Conservation (phyloP, 2,888 invertebrate species). For the Lypha dubia region DNA sequence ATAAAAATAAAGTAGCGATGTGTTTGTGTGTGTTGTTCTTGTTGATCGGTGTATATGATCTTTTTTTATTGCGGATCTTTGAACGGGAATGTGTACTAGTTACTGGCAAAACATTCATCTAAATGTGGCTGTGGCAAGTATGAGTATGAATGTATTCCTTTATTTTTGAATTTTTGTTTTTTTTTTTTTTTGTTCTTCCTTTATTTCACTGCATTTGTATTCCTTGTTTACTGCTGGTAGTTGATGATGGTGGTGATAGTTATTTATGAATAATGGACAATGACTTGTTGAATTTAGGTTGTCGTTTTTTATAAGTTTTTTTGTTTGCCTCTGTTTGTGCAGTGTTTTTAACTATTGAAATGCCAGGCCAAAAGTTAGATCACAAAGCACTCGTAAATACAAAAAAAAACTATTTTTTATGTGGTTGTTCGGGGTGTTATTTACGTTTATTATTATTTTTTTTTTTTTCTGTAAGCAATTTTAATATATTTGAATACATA, state of each 20-base stretch:
- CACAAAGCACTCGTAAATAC: no score
- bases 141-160: conserved; percentile 29
- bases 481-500: conserved; percentile 13
- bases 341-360: conserved; percentile 16
- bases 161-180: conserved; percentile 4
- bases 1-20: neutral
- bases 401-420: conserved; percentile 45
- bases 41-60: conserved; percentile 16
- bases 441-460: no score
- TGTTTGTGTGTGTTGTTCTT: conserved; percentile 1
- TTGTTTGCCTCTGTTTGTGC: conserved; percentile 15
- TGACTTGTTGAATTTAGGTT: conserved; percentile 64
- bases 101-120: conserved; percentile 43
- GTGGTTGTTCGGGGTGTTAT: conserved; percentile 60
- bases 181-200: neutral
- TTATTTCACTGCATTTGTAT: conserved; percentile 9
- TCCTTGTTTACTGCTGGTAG: neutral
- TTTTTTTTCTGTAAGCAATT: conserved; percentile 12
- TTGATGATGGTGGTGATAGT: conserved; percentile 60
- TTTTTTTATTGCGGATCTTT: conserved; percentile 32
- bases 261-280: conserved; percentile 69
- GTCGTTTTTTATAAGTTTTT: conserved; percentile 5
- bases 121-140: conserved; percentile 53
- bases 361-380: neutral
- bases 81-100: conserved; percentile 51